Evolutionary conservation across 2,888 invertebrate species (phyloP), one percentile per base, ranked within the genome.

Genomic region (Heliconius hortense): DNA sequence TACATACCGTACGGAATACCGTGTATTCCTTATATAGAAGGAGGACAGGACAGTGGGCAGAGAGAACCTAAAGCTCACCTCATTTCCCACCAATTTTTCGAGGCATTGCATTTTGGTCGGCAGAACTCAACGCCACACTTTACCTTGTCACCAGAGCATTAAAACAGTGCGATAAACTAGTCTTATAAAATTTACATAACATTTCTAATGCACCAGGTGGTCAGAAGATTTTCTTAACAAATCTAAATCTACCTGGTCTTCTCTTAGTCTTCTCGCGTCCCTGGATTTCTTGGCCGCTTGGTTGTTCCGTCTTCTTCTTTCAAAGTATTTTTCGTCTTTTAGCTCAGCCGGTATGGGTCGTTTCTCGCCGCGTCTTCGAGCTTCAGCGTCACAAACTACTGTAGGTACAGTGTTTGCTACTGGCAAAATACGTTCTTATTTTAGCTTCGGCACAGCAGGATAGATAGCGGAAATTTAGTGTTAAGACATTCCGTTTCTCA

Each of bases 211-310:
- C 10, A 10, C 4, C 24, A 24, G 11, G 11, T 24, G 11, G 3
- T 13, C 1, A 0, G 11, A 59, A 24, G 3, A 59, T 11, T 59
- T 18, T 28, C 24, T 24, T 43, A 18, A 24, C 4, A 26, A 26
- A n/a, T n/a, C n/a, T n/a, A n/a, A 26, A 28, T n/a, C 2, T 77
- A 96, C 97, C 90, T 98, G 97, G 88, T 98, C 98, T 87, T 98
- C 98, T 43, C 98, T 93, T 70, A 97, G 95, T 88, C 98, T 96
- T 35, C 98, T 93, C 0, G 98, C 97, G 87, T 98, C 98, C 43
- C 98, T 90, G 0, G 98, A 98, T 88, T 98, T 98, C 89, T 98
- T 98, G 0, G 98, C 98, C 0, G 98, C 98, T 86, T 97, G 96
- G 88, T 98, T 98, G 89, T 98, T 98, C 13, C 98, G 93, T 84